Percentiles rank a stretch among this genome's conserved stretches.
Evolutionary conservation across 2,797 vertebrate species (phyloP).

Genomic region (Hyperoplus immaculatus): DNA sequence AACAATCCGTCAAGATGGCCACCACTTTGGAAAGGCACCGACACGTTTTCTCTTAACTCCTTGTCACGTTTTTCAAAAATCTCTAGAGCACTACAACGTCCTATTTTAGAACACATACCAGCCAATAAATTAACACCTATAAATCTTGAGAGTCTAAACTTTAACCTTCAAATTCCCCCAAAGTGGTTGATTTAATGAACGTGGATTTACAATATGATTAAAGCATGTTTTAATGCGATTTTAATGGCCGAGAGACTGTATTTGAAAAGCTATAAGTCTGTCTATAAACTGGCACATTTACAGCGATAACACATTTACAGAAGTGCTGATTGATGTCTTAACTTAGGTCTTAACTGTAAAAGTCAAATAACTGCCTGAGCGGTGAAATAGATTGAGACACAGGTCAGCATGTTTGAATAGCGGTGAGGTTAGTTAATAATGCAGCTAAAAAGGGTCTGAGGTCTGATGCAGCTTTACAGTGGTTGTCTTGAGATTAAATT

Average conservation of each 20-base stretch:
- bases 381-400: constrained; percentile 16
- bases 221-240: constrained; percentile 17
- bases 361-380: constrained; percentile 62
- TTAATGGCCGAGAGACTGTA: constrained; percentile 25
- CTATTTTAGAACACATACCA: constrained; percentile 10
- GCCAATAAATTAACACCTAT: background rate
- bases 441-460: constrained; percentile 1
- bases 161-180: background rate
- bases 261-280: constrained; percentile 36
- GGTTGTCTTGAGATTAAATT: background rate
- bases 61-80: background rate
- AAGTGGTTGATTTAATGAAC: constrained; percentile 15
- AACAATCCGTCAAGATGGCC: constrained; percentile 56
- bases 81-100: background rate
- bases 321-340: constrained; percentile 44
- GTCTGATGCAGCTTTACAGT: background rate
- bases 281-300: constrained; percentile 43
- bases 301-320: constrained; percentile 47
- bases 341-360: constrained; percentile 27
- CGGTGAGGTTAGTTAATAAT: constrained; percentile 13
- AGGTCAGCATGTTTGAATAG: constrained; percentile 40
- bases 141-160: background rate
- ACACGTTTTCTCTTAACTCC: background rate
- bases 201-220: constrained; percentile 10
- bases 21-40: constrained; percentile 35